Conservation (phyloP, 2,888 invertebrate species). For the Cantharis lateralis region DNA sequence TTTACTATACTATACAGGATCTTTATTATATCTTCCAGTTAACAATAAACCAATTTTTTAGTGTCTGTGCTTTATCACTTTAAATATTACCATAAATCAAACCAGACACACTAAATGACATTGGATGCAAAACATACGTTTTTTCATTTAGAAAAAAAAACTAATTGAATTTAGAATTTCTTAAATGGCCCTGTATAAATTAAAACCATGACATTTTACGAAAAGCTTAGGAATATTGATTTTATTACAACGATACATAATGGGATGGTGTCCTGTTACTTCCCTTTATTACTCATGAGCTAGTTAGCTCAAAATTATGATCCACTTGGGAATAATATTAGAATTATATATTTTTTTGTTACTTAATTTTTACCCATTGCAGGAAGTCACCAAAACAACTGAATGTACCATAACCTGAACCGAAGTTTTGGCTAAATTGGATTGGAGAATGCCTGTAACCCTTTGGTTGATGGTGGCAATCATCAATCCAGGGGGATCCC, state of each 20-base stretch:
- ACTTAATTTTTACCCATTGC: too few species aligned
- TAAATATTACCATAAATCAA: too few species aligned
- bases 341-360: too few species aligned
- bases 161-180: neutral
- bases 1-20: neutral
- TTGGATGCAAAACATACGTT: neutral
- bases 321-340: neutral
- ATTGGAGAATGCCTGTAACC: too few species aligned
- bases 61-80: neutral
- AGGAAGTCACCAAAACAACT: too few species aligned
- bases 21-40: neutral
- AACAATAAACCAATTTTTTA: neutral
- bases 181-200: neutral
- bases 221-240: neutral
- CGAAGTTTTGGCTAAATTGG: too few species aligned
- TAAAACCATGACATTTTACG: neutral
- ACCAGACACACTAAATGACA: neutral
- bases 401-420: too few species aligned
- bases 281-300: too few species aligned
- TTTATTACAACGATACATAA: neutral
- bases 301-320: neutral
- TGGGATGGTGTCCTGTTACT: neutral
- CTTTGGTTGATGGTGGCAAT: too few species aligned
- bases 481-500: too few species aligned
- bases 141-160: neutral